phyloP scores from a whole-genome alignment of 2,888 invertebrate species.

The Camponotus fellah region DNA sequence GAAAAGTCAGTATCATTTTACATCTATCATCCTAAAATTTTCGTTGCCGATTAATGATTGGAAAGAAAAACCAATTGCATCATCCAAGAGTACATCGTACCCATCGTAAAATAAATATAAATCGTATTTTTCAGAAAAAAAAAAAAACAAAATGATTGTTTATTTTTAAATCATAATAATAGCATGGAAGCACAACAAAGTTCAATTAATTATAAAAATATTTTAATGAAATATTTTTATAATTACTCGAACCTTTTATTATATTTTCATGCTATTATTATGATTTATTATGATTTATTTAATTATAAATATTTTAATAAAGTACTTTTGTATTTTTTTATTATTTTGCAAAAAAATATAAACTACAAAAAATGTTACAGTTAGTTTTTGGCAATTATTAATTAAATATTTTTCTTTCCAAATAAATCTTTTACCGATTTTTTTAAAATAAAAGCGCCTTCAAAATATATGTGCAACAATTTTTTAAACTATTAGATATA shows the following conservation, averaged over 20 bases:
- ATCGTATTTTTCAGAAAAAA: not conserved
- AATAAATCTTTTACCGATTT: not conserved
- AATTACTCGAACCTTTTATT: no score
- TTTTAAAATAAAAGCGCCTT: not conserved
- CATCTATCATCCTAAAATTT: no score
- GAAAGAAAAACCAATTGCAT: no score
- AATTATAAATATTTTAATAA: no score
- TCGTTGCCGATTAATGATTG: no score
- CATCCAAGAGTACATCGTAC: no score
- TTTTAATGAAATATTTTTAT: no score
- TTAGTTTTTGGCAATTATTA: not conserved
- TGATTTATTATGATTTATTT: no score
- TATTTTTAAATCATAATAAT: not conserved
- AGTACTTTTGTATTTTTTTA: not conserved
- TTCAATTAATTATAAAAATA: not conserved
- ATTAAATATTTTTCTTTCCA: not conserved
- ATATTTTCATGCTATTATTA: no score
- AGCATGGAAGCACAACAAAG: not conserved
- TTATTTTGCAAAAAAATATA: not conserved
- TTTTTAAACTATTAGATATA: no score
- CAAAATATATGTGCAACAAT: no score
- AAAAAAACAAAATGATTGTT: not conserved
- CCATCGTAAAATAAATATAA: not conserved
- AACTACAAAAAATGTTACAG: not conserved
- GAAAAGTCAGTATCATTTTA: conserved; percentile 12